A percentile compares a stretch with the other conserved stretches of the same genome.
Conservation (phyloP, 2,797 vertebrate species). For the Sebastes nivosus region DNA sequence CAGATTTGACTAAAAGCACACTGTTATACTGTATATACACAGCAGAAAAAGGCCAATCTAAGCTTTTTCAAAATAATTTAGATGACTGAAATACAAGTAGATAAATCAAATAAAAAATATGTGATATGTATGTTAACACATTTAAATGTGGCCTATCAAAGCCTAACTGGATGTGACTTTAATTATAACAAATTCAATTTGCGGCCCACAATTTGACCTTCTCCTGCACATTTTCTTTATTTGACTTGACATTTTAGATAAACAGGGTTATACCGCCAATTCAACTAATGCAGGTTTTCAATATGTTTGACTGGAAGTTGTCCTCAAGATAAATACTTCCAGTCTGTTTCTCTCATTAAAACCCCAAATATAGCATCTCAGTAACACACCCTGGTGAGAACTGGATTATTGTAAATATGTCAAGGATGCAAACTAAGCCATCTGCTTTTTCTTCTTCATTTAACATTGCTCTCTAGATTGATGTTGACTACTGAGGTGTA, state of each 20-base stretch:
- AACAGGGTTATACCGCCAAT: conserved; percentile 21
- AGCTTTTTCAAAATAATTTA: neutral
- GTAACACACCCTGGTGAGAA: neutral
- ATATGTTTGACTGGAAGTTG: conserved; percentile 15
- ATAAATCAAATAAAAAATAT: neutral
- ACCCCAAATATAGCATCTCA: conserved; percentile 3
- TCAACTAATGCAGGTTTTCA: conserved; percentile 10
- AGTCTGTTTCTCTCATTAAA: conserved; percentile 17
- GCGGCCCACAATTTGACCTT: neutral
- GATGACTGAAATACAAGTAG: conserved; percentile 1
- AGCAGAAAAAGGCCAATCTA: neutral
- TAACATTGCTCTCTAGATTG: neutral
- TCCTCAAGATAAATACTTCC: conserved; percentile 19
- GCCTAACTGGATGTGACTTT: conserved; percentile 13
- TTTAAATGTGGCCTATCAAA: conserved; percentile 5
- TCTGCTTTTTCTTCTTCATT: neutral
- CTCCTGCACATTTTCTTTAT: conserved; percentile 13
- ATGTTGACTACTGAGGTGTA: neutral
- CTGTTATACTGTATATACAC: neutral
- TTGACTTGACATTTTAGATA: conserved; percentile 20
- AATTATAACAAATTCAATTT: conserved; percentile 20
- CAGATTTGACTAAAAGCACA: neutral
- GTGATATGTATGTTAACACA: neutral
- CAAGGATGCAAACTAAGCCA: conserved; percentile 1
- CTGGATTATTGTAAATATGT: neutral